Evolutionary conservation across 2,888 invertebrate species (phyloP).

Genomic region (Cheilosia impressa): DNA sequence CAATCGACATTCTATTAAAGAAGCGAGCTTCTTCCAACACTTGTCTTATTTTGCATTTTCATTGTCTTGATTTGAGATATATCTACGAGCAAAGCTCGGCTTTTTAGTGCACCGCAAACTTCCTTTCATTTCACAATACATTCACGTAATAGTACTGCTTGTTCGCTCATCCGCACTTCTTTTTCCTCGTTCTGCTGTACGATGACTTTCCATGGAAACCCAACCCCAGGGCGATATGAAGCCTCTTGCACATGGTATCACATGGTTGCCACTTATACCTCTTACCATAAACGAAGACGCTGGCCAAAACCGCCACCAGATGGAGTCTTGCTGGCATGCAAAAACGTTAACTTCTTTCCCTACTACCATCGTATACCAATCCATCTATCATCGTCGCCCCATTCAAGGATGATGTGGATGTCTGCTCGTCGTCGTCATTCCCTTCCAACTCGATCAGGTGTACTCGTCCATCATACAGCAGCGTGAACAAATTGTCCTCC

Average conservation of each 20-base stretch:
- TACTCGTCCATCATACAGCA: conserved; percentile 52
- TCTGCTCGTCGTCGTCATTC: conserved; percentile 25
- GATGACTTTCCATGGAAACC: conserved; percentile 67
- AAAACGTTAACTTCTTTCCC: conserved; percentile 24
- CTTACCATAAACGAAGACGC: conserved; percentile 61
- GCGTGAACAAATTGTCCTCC: conserved; percentile 73
- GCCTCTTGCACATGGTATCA: conserved; percentile 60
- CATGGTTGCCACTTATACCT: conserved; percentile 32
- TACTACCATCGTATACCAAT: conserved; percentile 44
- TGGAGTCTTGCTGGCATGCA: conserved; percentile 62
- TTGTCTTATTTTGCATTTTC: too few relatives aligned
- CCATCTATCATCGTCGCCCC: conserved; percentile 54
- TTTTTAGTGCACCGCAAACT: conserved; percentile 25
- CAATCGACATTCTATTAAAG: too few relatives aligned
- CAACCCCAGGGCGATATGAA: conserved; percentile 65
- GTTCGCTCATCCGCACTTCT: conserved; percentile 62
- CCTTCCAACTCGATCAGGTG: conserved; percentile 71
- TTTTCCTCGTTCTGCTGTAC: conserved; percentile 58
- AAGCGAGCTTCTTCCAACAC: too few relatives aligned
- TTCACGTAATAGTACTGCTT: conserved; percentile 56
- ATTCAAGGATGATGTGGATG: conserved; percentile 68
- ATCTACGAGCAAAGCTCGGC: conserved; percentile 26
- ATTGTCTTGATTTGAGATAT: too few relatives aligned
- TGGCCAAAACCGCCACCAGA: conserved; percentile 51
- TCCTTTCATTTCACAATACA: conserved; percentile 67